Conservation (phyloP, 2,797 vertebrate species). For the Malurus splendens region DNA sequence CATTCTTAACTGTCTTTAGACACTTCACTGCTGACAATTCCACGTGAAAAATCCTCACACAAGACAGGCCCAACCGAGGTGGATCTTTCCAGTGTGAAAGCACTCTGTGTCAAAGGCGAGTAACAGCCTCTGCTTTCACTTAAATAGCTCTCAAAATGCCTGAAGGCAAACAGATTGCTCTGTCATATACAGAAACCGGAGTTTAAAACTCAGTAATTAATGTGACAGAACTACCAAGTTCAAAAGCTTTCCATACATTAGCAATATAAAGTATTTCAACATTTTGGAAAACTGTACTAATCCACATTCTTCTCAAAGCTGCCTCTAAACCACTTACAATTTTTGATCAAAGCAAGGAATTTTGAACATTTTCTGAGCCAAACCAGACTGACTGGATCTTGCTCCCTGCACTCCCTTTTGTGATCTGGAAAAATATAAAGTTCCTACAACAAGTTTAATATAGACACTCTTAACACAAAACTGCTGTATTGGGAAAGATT, state of each 20-base stretch:
- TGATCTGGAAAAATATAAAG: neutral
- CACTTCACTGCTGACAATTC: neutral
- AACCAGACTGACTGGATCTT: neutral
- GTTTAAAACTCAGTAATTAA: neutral
- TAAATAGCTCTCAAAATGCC: neutral
- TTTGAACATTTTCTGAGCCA: neutral
- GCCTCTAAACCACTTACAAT: rapidly evolving
- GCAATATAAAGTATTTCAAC: neutral
- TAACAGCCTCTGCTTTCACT: neutral
- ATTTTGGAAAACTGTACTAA: neutral
- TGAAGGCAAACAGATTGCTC: neutral
- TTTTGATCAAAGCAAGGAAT: neutral
- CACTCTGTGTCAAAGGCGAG: neutral
- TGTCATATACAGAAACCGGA: neutral
- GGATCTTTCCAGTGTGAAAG: neutral
- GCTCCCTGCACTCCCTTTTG: neutral
- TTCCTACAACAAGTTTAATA: neutral
- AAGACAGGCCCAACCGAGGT: neutral
- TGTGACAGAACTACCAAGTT: neutral
- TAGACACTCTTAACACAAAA: neutral
- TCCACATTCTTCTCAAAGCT: neutral
- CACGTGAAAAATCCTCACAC: neutral
- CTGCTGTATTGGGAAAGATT: neutral
- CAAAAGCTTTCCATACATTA: neutral
- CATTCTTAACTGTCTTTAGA: neutral